Evolutionary conservation across 1,140 invertebrate genomes (phyloP), one percentile per base, ranked within the genome.

Genomic region (Octopus sinensis): DNA sequence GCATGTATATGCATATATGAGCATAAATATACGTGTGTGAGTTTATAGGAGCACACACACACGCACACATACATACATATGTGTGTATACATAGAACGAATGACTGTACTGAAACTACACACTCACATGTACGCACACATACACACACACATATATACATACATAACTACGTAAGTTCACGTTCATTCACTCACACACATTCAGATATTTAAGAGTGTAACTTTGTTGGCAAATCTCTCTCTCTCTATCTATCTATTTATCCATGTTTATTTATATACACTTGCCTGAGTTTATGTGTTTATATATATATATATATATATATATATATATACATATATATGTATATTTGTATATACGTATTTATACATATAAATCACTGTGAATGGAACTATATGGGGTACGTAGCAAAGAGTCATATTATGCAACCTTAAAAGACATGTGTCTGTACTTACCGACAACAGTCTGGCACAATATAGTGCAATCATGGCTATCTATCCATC

Each of bases 221-320:
- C 6, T 62, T 9, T 62, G 17, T 62, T 9, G 6, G 17, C 17
- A 62, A 9, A 62, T 62, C 6, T 62, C 56, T 17, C 7, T 6
- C 6, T 62, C 6, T 62, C 6, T 62, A 62, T 17, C 6, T 62
- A 62, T 62, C 6, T 62, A 62, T 17, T 9, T 62, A 62, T 17
- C 6, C 17, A 62, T 17, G 56, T 62, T 6, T 17, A 62, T 17
- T 9, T 62, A 62, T 17, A 62, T 17, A 62, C 56, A 62, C 17
- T 9, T 62, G 17, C 17, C 6, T 62, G 17, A 9, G 17, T 17
- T 9, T 62, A 62, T 62, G 17, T 62, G 17, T 62, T 9, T 62
- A 62, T 17, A 62, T 62, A 62, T 62, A 62, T 62, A 62, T 62
- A 62, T 62, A 62, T 62, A 62, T 62, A 62, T 62, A 62, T 62